Conservation (phyloP, 2,797 vertebrate species). For the Sparidentex hasta region DNA sequence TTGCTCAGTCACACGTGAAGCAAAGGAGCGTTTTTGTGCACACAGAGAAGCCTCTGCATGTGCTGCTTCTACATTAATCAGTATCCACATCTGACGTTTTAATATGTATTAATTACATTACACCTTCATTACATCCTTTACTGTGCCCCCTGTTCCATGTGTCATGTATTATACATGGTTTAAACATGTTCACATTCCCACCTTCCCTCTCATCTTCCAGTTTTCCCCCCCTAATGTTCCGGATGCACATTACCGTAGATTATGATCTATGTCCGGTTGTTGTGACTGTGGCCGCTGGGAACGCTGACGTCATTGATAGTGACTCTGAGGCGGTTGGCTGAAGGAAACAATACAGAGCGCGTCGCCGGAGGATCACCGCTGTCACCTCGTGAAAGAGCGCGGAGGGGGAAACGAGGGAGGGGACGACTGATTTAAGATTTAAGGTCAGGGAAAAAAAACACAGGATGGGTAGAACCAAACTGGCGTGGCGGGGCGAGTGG, state of each 20-base stretch:
- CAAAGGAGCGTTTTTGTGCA: background rate
- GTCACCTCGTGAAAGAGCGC: slow-evolving; percentile 43
- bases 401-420: slow-evolving; percentile 6
- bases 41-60: background rate
- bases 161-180: background rate
- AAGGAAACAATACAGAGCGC: slow-evolving; percentile 53
- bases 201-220: background rate
- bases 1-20: slow-evolving; percentile 16
- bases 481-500: slow-evolving; percentile 1
- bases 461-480: slow-evolving; percentile 7
- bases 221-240: background rate
- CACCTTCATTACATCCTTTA: background rate
- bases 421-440: slow-evolving; percentile 23
- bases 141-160: background rate
- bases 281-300: slow-evolving; percentile 46
- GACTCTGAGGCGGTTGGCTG: slow-evolving; percentile 61
- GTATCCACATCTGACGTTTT: background rate
- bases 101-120: background rate
- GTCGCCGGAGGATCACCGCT: slow-evolving; percentile 45
- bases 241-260: slow-evolving; percentile 31
- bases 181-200: slow-evolving; percentile 6
- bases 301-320: slow-evolving; percentile 61
- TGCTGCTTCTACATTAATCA: background rate
- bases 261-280: slow-evolving; percentile 56
- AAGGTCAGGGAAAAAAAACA: slow-evolving; percentile 30